phyloP scores from a whole-genome alignment of 2,888 invertebrate genomes.

The Dynastes grantii region DNA sequence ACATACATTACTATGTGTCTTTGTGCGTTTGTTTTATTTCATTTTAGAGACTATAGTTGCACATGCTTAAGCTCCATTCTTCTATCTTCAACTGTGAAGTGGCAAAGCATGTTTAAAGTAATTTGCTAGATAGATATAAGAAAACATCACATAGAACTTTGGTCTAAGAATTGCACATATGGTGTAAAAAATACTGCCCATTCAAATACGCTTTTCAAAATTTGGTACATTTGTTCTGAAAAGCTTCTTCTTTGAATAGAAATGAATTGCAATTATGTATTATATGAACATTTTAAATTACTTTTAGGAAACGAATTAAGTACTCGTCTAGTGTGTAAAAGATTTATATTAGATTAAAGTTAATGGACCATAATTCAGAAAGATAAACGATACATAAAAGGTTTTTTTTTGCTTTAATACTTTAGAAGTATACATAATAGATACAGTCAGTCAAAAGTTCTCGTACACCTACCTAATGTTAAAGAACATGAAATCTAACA shows the following conservation, averaged over 20 bases:
- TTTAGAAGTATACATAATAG: too few relatives aligned
- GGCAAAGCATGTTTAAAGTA: conserved; percentile 57
- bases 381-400: too few relatives aligned
- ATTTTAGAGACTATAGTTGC: conserved; percentile 16
- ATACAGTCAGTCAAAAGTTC: too few relatives aligned
- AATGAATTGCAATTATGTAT: too few relatives aligned
- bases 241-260: too few relatives aligned
- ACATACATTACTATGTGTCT: conserved; percentile 23
- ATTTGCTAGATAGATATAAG: conserved; percentile 40
- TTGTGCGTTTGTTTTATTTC: conserved; percentile 37
- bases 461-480: too few relatives aligned
- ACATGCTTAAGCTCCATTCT: conserved; percentile 55
- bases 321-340: too few relatives aligned
- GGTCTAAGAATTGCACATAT: conserved; percentile 63
- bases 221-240: conserved; percentile 4
- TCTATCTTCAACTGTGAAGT: conserved; percentile 49
- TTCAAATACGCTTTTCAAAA: conserved; percentile 33
- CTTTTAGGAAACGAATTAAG: too few relatives aligned
- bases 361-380: too few relatives aligned
- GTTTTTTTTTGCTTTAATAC: too few relatives aligned
- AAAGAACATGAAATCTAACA: too few relatives aligned
- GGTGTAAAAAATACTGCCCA: conserved; percentile 8
- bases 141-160: conserved; percentile 65
- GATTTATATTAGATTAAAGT: too few relatives aligned
- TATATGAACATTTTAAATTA: not conserved